Percentiles rank a stretch among this genome's conserved stretches.
phyloP scores from a whole-genome alignment of 2,797 vertebrate species.

The Sphenodon punctatus region DNA sequence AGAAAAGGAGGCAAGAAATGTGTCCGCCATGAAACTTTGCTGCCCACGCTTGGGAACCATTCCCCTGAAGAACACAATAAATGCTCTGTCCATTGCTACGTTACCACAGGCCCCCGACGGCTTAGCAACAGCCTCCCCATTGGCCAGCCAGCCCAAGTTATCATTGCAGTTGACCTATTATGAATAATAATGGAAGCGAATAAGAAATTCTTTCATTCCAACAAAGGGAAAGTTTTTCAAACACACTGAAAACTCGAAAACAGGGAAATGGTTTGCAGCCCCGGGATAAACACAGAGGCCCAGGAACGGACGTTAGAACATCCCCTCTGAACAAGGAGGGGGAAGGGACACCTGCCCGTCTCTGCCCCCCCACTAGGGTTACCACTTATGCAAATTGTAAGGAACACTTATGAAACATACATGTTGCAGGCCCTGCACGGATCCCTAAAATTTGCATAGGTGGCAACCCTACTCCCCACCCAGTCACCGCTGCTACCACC shows the following conservation, averaged over 20 bases:
- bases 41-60: constrained; percentile 42
- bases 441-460: too few relatives aligned
- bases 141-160: constrained; percentile 30
- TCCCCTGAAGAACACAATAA: constrained; percentile 52
- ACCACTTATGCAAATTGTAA: too few relatives aligned
- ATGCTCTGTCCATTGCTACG: constrained; percentile 38
- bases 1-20: not conserved
- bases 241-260: not conserved
- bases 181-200: constrained; percentile 64
- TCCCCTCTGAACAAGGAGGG: not conserved
- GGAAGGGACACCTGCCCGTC: too few relatives aligned
- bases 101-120: not conserved
- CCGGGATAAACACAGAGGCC: not conserved
- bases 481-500: too few relatives aligned
- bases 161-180: constrained; percentile 66
- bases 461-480: too few relatives aligned
- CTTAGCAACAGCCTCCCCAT: not conserved
- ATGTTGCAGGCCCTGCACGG: too few relatives aligned
- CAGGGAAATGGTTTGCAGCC: not conserved
- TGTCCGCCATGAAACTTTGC: not conserved
- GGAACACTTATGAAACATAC: too few relatives aligned
- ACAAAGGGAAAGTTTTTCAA: constrained; percentile 33
- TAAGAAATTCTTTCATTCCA: constrained; percentile 33
- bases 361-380: too few relatives aligned
- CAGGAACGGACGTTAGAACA: not conserved